phyloP scores from a whole-genome alignment of 2,797 vertebrate species.

The Vultur gryphus region DNA sequence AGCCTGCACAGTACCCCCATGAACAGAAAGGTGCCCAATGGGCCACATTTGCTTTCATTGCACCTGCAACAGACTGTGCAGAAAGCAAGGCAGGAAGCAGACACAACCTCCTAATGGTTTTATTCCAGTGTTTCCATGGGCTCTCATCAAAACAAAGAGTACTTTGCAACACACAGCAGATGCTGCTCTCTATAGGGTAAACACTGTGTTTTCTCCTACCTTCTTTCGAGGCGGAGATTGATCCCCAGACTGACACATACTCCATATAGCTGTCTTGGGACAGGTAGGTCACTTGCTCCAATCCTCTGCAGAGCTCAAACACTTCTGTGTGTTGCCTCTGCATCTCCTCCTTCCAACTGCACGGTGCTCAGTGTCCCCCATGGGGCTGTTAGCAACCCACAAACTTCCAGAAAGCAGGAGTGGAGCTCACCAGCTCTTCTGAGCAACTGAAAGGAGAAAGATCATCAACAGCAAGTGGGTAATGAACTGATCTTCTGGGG shows the following conservation, averaged over 20 bases:
- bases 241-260: neutral
- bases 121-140: neutral
- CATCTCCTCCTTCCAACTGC: neutral
- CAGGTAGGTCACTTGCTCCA: neutral
- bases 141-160: neutral
- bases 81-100: neutral
- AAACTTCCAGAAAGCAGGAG: neutral
- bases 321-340: neutral
- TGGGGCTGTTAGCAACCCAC: neutral
- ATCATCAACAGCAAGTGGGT: neutral
- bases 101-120: neutral
- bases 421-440: neutral
- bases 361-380: neutral
- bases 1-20: neutral
- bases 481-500: neutral
- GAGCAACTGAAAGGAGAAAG: neutral
- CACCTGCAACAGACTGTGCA: neutral
- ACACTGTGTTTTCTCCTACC: neutral
- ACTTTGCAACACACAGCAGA: neutral
- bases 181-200: neutral
- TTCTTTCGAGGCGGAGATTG: neutral
- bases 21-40: neutral
- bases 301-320: neutral
- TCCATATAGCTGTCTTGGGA: neutral
- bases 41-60: neutral